Evolutionary conservation across 1,140 invertebrate species (phyloP), one percentile per base, ranked within the genome.

Genomic region (Drosophila neocordata): DNA sequence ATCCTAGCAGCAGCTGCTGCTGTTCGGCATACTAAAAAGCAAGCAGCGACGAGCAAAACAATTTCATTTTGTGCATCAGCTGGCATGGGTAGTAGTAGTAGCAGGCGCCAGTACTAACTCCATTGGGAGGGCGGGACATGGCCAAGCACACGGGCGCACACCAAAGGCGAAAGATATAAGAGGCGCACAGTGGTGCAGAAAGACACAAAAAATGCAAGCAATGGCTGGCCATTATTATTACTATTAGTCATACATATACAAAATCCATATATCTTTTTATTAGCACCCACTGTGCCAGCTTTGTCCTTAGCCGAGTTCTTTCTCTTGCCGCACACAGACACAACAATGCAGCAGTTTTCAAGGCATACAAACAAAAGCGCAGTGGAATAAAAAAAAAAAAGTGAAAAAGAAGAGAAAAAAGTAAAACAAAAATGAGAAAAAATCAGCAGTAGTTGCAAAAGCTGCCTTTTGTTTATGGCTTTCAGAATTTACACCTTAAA

Each of bases 401-500:
- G 59, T 65, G 51, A 64, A 31, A 44, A 44, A 41, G 3, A 44
- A 74, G 52, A 58, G 24, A 56, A 44, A 41, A 5, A 35, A 68
- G 56, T 58, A 20, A 60, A 15, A 24, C 27, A 34, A 31, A 13
- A 15, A 55, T 12, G 18, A 51, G 6, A 22, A 38, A 76, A 57
- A 64, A 71, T 34, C 55, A 60, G 65, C 60, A 55, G 77, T 62
- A 58, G 63, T 59, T 62, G 44, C 57, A 27, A 61, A 37, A 77
- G 79, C 67, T 67, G 65, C 77, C 80, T 66, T 89, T 89, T 89
- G 80, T 89, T 89, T 89, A 89, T 78, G 69, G 63, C 75, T 85
- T 81, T 69, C 72, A 76, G 77, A 84, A 84, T 89, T 89, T 81
- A 89, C 85, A 89, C 85, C 85, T 89, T 84, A 78, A 89, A 84